phyloP scores from a whole-genome alignment of 2,888 invertebrate genomes.

The Cephus pygmeus region DNA sequence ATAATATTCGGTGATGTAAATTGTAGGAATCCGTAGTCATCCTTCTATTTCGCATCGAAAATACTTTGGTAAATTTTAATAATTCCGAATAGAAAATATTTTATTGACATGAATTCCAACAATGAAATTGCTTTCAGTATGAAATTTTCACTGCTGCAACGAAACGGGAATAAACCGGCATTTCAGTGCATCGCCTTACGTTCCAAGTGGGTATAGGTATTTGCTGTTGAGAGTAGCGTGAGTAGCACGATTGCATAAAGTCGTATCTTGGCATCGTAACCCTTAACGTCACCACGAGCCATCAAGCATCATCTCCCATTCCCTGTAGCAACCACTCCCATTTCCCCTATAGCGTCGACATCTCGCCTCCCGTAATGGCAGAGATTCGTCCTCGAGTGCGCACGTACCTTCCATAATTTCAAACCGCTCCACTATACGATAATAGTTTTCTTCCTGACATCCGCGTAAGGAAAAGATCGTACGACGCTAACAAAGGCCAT shows the following conservation, averaged over 20 bases:
- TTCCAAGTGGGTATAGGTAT: not conserved
- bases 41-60: not conserved
- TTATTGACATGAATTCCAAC: not conserved
- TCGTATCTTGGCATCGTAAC: not conserved
- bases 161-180: not conserved
- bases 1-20: not conserved
- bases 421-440: constrained; percentile 17
- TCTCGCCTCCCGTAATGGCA: constrained; percentile 9
- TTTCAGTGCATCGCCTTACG: not conserved
- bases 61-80: not conserved
- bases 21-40: not conserved
- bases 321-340: constrained; percentile 1
- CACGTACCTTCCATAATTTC: constrained; percentile 33
- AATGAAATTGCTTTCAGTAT: not conserved
- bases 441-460: constrained; percentile 11
- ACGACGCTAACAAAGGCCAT: not conserved
- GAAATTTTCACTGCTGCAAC: not conserved
- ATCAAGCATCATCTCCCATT: constrained; percentile 4
- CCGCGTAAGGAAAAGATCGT: not conserved
- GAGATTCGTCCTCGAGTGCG: constrained; percentile 20
- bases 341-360: not conserved
- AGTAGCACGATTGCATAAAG: constrained; percentile 2
- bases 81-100: not conserved
- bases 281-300: constrained; percentile 3
- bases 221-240: not conserved